phyloP scores from a whole-genome alignment of 2,113 vertebrate genomes.

The Motacilla tschutschensis region DNA sequence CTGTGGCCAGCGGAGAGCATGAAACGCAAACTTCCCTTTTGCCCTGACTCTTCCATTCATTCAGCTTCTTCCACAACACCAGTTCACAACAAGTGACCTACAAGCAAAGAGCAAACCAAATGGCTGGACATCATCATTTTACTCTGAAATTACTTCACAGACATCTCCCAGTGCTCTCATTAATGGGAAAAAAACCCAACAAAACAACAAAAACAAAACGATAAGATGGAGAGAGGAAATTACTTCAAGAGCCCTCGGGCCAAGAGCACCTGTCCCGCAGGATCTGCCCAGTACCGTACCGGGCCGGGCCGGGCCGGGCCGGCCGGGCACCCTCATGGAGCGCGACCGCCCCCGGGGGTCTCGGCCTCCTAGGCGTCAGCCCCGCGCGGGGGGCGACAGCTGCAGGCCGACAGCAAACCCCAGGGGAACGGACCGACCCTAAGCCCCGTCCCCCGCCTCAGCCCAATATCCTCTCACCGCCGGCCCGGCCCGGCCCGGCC shows the following conservation, averaged over 20 bases:
- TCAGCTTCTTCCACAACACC: neutral
- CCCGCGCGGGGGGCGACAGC: neutral
- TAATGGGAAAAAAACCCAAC: neutral
- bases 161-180: neutral
- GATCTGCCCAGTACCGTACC: neutral
- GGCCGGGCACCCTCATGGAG: neutral
- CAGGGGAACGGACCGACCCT: no score
- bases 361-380: neutral
- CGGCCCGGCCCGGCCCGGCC: neutral
- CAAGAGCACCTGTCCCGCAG: neutral
- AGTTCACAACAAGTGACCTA: neutral
- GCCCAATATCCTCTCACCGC: no score
- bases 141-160: neutral
- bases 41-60: slow-evolving; percentile 20
- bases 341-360: neutral
- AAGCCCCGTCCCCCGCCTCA: neutral
- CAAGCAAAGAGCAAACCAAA: neutral
- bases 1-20: neutral
- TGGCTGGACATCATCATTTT: rapidly evolving
- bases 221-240: rapidly evolving
- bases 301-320: neutral
- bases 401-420: neutral
- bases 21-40: neutral
- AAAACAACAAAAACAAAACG: no score
- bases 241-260: neutral